phyloP scores from a whole-genome alignment of 2,113 vertebrate genomes.

The Labeo rohita region DNA sequence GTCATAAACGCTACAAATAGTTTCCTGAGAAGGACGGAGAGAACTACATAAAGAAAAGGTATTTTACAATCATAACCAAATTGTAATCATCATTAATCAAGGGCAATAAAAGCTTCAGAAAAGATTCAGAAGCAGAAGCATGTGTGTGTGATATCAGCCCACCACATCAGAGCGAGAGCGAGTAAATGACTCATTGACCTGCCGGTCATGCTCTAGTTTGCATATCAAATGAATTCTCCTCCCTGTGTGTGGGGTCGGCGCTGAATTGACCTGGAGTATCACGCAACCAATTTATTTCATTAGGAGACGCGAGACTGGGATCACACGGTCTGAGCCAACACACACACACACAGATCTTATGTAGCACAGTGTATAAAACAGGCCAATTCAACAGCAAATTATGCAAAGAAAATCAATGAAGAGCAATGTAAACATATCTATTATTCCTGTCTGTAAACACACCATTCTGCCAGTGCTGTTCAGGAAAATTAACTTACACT shows the following conservation, averaged over 20 bases:
- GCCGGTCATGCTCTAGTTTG: slow-evolving; percentile 25
- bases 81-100: neutral
- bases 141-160: slow-evolving; percentile 24
- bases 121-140: neutral
- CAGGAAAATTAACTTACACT: neutral
- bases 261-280: slow-evolving; percentile 25
- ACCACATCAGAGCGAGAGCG: neutral
- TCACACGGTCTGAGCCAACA: neutral
- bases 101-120: neutral
- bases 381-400: neutral
- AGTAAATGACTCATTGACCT: slow-evolving; percentile 16
- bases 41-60: neutral
- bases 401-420: neutral
- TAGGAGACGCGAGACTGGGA: neutral
- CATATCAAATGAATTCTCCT: slow-evolving; percentile 11
- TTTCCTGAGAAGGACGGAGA: neutral
- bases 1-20: neutral
- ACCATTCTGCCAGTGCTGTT: neutral
- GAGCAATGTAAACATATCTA: neutral
- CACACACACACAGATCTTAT: neutral
- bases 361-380: neutral
- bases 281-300: slow-evolving; percentile 8
- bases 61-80: neutral
- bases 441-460: neutral
- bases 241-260: slow-evolving; percentile 14